phyloP scores from a whole-genome alignment of 2,888 invertebrate genomes.

The Carpatolechia fugitivella region DNA sequence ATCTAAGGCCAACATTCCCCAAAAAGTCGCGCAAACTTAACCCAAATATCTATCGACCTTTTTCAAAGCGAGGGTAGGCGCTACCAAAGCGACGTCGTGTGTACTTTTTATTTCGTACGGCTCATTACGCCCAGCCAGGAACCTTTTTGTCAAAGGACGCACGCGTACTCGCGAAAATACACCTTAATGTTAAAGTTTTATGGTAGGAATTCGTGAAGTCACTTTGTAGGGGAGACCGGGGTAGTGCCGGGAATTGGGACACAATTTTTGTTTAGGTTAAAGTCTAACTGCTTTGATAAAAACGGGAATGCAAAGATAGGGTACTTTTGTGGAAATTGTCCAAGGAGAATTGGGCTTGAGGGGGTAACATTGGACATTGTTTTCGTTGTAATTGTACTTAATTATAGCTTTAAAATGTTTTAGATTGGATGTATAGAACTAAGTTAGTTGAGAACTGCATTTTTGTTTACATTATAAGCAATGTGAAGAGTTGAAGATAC shows the following conservation, averaged over 20 bases:
- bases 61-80: constrained; percentile 28
- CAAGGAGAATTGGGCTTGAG: neutral
- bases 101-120: constrained; percentile 50
- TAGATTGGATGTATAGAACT: no score
- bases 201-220: constrained; percentile 23
- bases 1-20: neutral
- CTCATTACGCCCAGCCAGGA: constrained; percentile 49
- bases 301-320: constrained; percentile 2
- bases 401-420: no score
- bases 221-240: constrained; percentile 15
- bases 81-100: constrained; percentile 32
- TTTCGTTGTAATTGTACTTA: neutral
- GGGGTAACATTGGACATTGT: neutral
- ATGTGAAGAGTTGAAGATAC: no score
- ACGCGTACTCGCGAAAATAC: constrained; percentile 19
- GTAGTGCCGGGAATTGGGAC: constrained; percentile 38
- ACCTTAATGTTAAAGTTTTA: constrained; percentile 24
- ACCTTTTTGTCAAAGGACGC: constrained; percentile 47
- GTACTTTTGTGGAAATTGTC: neutral
- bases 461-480: no score
- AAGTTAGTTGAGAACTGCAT: no score
- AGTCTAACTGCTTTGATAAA: constrained; percentile 14
- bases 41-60: constrained; percentile 24
- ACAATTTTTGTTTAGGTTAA: constrained; percentile 46
- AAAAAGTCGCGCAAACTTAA: constrained; percentile 1